Conservation (phyloP, 2,113 vertebrate species). For the Butastur rufipennis region DNA sequence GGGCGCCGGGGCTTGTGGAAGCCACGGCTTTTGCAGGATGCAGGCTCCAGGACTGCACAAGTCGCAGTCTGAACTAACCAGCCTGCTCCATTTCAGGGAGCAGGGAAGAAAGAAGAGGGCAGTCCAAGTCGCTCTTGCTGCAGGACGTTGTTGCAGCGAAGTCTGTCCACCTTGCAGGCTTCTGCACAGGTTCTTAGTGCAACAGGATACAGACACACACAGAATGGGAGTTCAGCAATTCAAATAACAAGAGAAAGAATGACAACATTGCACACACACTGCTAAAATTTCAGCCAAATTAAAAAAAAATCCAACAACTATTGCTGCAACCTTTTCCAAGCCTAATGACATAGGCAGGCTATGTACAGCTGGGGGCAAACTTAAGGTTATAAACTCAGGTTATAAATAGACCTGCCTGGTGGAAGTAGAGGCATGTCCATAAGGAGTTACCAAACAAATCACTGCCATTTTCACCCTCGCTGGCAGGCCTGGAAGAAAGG, state of each 20-base stretch:
- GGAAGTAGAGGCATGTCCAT: neutral
- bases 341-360: neutral
- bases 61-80: neutral
- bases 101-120: too few species aligned
- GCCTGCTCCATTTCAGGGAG: neutral
- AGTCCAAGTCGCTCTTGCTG: too few species aligned
- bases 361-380: neutral
- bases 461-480: neutral
- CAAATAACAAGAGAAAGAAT: neutral
- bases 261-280: neutral
- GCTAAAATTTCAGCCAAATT: neutral
- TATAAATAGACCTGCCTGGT: neutral
- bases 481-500: neutral
- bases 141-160: neutral
- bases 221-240: rapidly evolving
- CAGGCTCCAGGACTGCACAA: too few species aligned
- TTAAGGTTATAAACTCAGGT: neutral
- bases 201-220: too few species aligned
- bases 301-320: neutral
- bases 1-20: neutral
- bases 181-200: neutral
- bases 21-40: neutral
- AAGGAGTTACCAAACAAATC: neutral
- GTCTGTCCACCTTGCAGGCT: neutral
- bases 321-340: neutral